Percentiles rank a stretch among this genome's conserved stretches.
Conservation (phyloP, 2,888 invertebrate genomes). For the Caenorhabditis macrosperma region DNA sequence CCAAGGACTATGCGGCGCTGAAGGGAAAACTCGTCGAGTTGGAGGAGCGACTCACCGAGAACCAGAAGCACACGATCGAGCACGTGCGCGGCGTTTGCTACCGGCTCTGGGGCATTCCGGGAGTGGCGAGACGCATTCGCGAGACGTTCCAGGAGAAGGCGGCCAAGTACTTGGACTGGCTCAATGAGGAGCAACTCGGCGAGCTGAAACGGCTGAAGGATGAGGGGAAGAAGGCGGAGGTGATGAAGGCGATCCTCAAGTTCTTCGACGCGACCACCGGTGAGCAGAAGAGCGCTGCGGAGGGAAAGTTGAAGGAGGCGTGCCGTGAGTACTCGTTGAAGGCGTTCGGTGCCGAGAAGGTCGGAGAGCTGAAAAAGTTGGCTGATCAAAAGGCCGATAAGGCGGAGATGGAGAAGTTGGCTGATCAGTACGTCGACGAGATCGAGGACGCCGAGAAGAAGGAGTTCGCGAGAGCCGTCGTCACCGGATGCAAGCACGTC, state of each 20-base stretch:
- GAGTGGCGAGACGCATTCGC: constrained; percentile 44
- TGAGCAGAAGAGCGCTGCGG: constrained; percentile 67
- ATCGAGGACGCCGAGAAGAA: constrained; percentile 68
- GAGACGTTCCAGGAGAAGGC: constrained; percentile 37
- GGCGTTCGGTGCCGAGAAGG: constrained; percentile 66
- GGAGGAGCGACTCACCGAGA: constrained; percentile 58
- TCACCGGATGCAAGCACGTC: constrained; percentile 60
- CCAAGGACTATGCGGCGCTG: constrained; percentile 32
- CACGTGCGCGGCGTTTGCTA: constrained; percentile 64
- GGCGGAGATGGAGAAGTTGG: constrained; percentile 60
- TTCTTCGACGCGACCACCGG: constrained; percentile 66
- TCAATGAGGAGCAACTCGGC: constrained; percentile 65
- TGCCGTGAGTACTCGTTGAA: constrained; percentile 64
- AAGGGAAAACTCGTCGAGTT: constrained; percentile 44
- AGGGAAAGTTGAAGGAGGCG: constrained; percentile 66
- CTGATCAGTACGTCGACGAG: constrained; percentile 56
- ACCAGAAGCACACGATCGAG: constrained; percentile 67
- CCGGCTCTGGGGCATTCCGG: constrained; percentile 56
- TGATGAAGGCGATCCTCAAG: constrained; percentile 57
- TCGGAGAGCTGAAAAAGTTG: constrained; percentile 59
- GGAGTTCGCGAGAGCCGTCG: constrained; percentile 57
- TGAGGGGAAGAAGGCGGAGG: constrained; percentile 62
- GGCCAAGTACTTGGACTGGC: constrained; percentile 56
- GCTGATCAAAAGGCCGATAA: constrained; percentile 62
- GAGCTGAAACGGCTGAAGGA: constrained; percentile 64